phyloP scores from a whole-genome alignment of 2,113 vertebrate species.

The Mirza zaza region DNA sequence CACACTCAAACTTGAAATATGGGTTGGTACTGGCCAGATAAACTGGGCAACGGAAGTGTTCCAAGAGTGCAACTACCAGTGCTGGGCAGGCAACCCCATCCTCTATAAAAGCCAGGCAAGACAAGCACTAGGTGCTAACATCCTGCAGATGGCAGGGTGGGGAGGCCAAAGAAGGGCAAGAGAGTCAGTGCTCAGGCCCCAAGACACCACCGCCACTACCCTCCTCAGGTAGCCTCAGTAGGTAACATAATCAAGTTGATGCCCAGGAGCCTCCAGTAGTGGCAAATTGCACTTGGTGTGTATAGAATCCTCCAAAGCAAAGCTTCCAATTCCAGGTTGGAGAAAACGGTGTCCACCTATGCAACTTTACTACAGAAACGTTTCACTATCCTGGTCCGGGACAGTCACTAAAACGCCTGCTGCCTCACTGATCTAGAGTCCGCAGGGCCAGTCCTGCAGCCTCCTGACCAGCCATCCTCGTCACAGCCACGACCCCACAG shows the following conservation, averaged over 20 bases:
- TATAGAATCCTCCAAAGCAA: not conserved
- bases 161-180: too few species aligned
- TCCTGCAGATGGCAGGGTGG: too few species aligned
- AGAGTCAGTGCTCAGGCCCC: not conserved
- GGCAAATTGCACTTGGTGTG: not conserved
- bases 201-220: not conserved
- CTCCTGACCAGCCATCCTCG: not conserved
- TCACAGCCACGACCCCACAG: accelerated
- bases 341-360: not conserved
- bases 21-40: not conserved
- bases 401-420: not conserved
- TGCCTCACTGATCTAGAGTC: not conserved
- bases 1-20: not conserved
- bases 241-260: not conserved
- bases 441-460: not conserved
- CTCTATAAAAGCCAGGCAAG: not conserved
- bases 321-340: not conserved
- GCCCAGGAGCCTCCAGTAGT: not conserved
- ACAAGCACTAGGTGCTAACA: not conserved
- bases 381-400: not conserved
- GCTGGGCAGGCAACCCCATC: not conserved
- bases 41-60: not conserved
- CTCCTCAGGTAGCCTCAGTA: not conserved
- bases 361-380: not conserved
- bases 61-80: not conserved